These are phyloP conservation scores for Philereme transversata DNA, from an alignment of 2,888 invertebrate species.

Conservation along the genomic window DNA sequence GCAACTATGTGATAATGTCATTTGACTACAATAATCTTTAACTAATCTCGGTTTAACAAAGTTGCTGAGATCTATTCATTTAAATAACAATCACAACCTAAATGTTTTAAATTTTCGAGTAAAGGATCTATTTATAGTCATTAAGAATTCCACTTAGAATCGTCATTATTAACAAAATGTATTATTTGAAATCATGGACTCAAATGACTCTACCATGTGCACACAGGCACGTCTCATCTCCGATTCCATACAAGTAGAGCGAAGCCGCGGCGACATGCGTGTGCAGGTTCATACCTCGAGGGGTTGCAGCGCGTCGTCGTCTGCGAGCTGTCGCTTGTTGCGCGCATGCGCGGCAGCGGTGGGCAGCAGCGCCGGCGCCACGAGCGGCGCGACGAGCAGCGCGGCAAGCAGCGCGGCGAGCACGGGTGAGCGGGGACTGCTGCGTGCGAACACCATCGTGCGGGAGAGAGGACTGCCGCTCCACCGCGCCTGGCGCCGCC, in stretches of 20 bases:
- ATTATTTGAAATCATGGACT: not conserved
- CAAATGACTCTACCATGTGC: not conserved
- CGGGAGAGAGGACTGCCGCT: conserved; percentile 40
- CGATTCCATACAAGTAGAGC: not conserved
- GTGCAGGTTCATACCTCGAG: conserved; percentile 58
- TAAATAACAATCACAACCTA: too few species aligned
- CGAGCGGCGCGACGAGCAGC: conserved; percentile 45
- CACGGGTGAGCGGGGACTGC: conserved; percentile 45
- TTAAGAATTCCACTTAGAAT: not conserved
- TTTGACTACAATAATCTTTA: not conserved
- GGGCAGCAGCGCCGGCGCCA: conserved; percentile 47
- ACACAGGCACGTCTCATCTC: not conserved
- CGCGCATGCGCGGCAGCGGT: conserved; percentile 41
- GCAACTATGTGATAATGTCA: not conserved
- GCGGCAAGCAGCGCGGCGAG: conserved; percentile 47
- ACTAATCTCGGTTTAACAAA: too few species aligned
- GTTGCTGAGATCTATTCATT: too few species aligned
- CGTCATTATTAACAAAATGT: not conserved
- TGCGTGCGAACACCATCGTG: conserved; percentile 54
- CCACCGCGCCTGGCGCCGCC: conserved; percentile 21
- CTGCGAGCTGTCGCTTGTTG: conserved; percentile 66
- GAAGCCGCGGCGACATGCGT: not conserved
- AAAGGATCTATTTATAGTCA: too few species aligned
- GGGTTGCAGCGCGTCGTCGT: conserved; percentile 71
- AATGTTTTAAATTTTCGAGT: too few species aligned